Conservation (phyloP, 1,140 invertebrate species). For the Archivesica marissinica region DNA sequence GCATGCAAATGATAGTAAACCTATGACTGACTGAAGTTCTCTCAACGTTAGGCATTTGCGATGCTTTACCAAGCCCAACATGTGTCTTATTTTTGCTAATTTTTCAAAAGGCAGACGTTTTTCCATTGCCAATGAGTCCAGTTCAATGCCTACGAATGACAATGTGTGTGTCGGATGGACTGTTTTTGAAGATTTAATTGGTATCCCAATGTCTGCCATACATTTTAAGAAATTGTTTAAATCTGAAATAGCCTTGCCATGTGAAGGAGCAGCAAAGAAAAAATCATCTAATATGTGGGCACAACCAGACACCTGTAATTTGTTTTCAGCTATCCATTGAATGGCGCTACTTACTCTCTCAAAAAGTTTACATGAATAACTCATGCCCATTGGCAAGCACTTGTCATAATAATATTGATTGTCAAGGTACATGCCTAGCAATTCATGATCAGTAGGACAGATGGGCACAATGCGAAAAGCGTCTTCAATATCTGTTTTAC, state of each 20-base stretch:
- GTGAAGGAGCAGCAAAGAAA: constrained; percentile 4
- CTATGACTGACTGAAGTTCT: constrained; percentile 53
- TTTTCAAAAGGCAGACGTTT: constrained; percentile 7
- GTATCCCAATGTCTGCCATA: constrained; percentile 15
- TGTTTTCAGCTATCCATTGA: constrained; percentile 42
- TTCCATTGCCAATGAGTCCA: constrained; percentile 29
- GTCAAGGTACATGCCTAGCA: constrained; percentile 51
- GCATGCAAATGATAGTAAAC: constrained; percentile 46
- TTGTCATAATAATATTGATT: constrained; percentile 56
- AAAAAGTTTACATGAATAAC: constrained; percentile 55
- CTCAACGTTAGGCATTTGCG: neutral
- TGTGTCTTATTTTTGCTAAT: constrained; percentile 1
- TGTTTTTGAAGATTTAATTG: constrained; percentile 19
- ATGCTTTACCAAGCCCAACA: neutral
- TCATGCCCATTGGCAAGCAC: constrained; percentile 49
- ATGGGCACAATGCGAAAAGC: constrained; percentile 54
- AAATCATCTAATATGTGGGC: constrained; percentile 61
- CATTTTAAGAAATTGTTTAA: neutral
- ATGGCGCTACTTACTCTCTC: constrained; percentile 53
- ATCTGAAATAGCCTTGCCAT: neutral
- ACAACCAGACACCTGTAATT: neutral
- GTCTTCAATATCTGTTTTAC: constrained; percentile 58
- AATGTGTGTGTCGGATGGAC: neutral
- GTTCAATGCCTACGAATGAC: constrained; percentile 23
- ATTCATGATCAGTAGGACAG: constrained; percentile 46